A percentile compares a stretch with the other conserved stretches of the same genome.
These are phyloP conservation scores for Mamestra brassicae DNA, from an alignment of 2,888 invertebrate species.

Conservation along the genomic window DNA sequence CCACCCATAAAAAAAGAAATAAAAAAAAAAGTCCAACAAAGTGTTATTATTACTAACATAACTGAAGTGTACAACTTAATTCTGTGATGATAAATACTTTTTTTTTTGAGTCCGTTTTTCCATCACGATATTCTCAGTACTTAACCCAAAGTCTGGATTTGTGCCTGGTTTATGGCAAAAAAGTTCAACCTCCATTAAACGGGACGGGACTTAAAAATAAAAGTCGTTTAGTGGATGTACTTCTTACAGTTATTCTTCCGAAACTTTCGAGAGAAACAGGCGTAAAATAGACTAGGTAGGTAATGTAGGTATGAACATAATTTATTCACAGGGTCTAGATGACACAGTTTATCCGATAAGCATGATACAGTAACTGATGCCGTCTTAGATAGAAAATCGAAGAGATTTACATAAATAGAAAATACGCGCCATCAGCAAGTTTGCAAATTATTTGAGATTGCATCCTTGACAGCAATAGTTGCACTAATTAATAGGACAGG, in stretches of 20 bases:
- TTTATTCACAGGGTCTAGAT: neutral
- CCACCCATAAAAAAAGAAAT: too few species aligned
- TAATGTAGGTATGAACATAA: neutral
- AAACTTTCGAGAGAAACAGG: too few species aligned
- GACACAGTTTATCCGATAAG: neutral
- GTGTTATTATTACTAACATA: neutral
- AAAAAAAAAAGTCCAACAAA: neutral
- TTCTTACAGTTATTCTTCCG: too few species aligned
- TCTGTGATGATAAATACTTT: too few species aligned
- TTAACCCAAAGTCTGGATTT: too few species aligned
- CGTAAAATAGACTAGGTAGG: neutral
- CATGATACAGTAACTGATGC: neutral
- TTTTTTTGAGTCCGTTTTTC: too few species aligned
- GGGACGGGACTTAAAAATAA: too few species aligned
- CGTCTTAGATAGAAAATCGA: slow-evolving; percentile 16
- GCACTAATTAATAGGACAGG: slow-evolving; percentile 12
- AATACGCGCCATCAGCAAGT: slow-evolving; percentile 27
- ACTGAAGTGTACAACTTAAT: too few species aligned
- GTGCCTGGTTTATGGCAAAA: too few species aligned
- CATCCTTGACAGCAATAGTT: slow-evolving; percentile 10
- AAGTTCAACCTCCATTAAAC: too few species aligned
- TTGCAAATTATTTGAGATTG: slow-evolving; percentile 28
- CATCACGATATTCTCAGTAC: too few species aligned
- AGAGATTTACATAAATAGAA: neutral
- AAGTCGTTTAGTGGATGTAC: neutral